Percentiles rank a stretch among this genome's conserved stretches.
These are phyloP conservation scores for Polietes domitor DNA, from an alignment of 2,888 invertebrate genomes.

Conservation along the genomic window DNA sequence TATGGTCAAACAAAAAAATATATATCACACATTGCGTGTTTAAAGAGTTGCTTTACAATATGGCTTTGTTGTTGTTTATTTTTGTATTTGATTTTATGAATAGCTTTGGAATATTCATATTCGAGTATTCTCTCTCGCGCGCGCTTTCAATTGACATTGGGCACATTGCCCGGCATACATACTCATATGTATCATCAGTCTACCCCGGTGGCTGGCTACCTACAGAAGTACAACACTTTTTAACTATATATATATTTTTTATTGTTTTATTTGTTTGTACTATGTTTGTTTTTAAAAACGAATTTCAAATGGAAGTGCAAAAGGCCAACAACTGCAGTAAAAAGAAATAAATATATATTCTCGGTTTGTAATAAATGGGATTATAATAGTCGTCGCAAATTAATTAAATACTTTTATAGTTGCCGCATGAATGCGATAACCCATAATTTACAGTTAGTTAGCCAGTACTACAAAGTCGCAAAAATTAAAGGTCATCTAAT, in stretches of 20 bases:
- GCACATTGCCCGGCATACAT: neutral
- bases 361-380: neutral
- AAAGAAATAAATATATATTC: neutral
- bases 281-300: neutral
- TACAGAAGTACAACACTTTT: neutral
- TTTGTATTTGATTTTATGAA: neutral
- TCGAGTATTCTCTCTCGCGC: neutral
- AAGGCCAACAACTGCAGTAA: neutral
- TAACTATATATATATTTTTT: neutral
- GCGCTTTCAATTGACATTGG: neutral
- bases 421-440: neutral
- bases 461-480: neutral
- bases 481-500: too few relatives aligned
- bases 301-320: neutral
- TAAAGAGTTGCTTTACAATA: neutral
- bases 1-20: neutral
- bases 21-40: neutral
- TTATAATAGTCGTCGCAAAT: neutral
- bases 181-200: neutral
- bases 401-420: neutral
- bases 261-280: neutral
- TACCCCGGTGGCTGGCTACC: too few relatives aligned
- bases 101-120: neutral
- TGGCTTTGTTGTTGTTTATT: neutral
- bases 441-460: neutral